A percentile compares a stretch with the other conserved stretches of the same genome.
phyloP scores from a whole-genome alignment of 1,140 invertebrate species.

The Kradibia gibbosae region DNA sequence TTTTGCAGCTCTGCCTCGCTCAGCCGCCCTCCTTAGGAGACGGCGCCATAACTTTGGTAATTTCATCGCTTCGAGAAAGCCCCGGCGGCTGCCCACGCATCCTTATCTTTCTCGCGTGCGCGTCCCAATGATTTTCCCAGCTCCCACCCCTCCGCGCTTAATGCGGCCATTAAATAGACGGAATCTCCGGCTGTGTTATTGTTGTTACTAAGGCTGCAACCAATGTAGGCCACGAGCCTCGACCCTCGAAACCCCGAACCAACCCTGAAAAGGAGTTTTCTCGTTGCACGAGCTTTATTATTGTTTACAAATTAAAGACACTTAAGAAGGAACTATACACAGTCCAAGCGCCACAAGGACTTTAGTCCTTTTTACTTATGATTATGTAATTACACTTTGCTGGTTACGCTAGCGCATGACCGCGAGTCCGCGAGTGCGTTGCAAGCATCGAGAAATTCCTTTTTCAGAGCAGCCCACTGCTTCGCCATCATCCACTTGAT shows the following conservation, averaged over 20 bases:
- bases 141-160: constrained; percentile 49
- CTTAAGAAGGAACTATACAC: constrained; percentile 40
- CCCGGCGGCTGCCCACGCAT: not conserved
- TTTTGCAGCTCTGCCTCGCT: not conserved
- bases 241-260: not conserved
- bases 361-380: constrained; percentile 47
- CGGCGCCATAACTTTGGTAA: constrained; percentile 36
- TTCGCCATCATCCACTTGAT: constrained; percentile 38
- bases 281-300: constrained; percentile 52
- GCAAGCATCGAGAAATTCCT: constrained; percentile 41
- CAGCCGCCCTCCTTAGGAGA: not conserved
- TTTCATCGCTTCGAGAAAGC: constrained; percentile 50
- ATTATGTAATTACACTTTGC: constrained; percentile 32
- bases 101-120: constrained; percentile 32
- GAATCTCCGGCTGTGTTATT: constrained; percentile 46
- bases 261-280: not conserved
- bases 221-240: not conserved
- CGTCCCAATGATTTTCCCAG: constrained; percentile 27
- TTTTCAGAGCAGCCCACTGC: constrained; percentile 50
- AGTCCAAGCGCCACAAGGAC: not conserved
- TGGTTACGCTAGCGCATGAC: not conserved
- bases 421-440: constrained; percentile 5
- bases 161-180: constrained; percentile 54
- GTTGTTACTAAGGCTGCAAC: not conserved
- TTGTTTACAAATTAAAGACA: constrained; percentile 68